A percentile compares a stretch with the other conserved stretches of the same genome.
phyloP scores from a whole-genome alignment of 2,797 vertebrate species.

The Malurus leucopterus region DNA sequence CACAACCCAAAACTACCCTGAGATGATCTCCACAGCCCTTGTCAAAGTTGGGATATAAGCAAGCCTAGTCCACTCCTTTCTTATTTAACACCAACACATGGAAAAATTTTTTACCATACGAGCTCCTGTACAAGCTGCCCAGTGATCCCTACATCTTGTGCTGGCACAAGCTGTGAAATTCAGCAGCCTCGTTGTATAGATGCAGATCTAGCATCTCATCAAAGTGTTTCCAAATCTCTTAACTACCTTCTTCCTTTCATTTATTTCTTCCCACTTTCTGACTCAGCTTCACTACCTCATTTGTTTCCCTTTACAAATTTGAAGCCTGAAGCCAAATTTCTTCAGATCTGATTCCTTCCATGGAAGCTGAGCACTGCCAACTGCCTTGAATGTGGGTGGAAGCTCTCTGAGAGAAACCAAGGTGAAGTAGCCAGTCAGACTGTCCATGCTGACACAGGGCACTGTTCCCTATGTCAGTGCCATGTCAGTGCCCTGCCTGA shows the following conservation, averaged over 20 bases:
- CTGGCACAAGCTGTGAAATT: background rate
- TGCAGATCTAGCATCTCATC: background rate
- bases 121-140: background rate
- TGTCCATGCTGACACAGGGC: rapidly evolving
- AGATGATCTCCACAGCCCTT: background rate
- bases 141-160: background rate
- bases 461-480: background rate
- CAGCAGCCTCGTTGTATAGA: background rate
- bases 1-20: background rate
- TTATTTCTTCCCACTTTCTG: background rate
- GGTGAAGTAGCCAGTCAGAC: background rate
- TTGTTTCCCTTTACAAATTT: background rate
- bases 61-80: background rate
- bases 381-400: background rate
- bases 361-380: background rate
- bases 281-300: background rate
- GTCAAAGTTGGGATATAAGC: background rate
- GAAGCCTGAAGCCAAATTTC: background rate
- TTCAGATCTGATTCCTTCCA: background rate
- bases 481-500: background rate
- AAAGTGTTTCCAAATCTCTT: background rate
- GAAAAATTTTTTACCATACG: background rate
- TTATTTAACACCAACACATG: background rate
- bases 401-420: background rate
- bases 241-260: background rate